A percentile compares a stretch with the other conserved stretches of the same genome.
Conservation (phyloP, 2,113 vertebrate genomes). For the Arenaria interpres region DNA sequence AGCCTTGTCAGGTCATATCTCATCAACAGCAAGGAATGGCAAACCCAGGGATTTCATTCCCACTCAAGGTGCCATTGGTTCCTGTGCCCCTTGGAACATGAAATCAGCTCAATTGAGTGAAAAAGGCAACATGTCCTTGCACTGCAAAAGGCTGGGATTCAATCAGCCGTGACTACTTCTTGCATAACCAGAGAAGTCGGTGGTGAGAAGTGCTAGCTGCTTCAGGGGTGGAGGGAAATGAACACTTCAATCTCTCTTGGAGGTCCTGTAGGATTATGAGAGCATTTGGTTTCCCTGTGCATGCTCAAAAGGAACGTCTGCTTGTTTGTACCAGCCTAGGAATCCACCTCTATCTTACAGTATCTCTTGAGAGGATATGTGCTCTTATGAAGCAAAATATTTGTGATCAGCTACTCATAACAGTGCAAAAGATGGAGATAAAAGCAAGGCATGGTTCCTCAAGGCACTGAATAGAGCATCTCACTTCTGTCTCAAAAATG, state of each 20-base stretch:
- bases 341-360: neutral
- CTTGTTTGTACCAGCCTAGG: constrained; percentile 39
- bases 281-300: neutral
- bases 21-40: neutral
- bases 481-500: neutral
- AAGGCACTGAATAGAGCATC: neutral
- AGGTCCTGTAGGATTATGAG: neutral
- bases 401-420: neutral
- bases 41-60: neutral
- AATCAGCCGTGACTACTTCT: neutral
- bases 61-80: neutral
- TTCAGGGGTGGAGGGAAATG: neutral
- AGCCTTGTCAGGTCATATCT: constrained; percentile 24
- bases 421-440: neutral
- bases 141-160: neutral
- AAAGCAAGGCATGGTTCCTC: neutral
- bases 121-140: constrained; percentile 7
- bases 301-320: constrained; percentile 20
- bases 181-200: neutral
- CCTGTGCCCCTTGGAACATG: neutral
- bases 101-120: constrained; percentile 21
- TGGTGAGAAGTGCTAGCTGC: neutral
- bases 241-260: neutral
- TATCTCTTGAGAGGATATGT: neutral
- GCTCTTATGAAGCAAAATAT: neutral